Percentiles rank a stretch among this genome's conserved stretches.
Evolutionary conservation across 2,888 invertebrate genomes (phyloP).

Genomic region (Caenorhabditis sp.): DNA sequence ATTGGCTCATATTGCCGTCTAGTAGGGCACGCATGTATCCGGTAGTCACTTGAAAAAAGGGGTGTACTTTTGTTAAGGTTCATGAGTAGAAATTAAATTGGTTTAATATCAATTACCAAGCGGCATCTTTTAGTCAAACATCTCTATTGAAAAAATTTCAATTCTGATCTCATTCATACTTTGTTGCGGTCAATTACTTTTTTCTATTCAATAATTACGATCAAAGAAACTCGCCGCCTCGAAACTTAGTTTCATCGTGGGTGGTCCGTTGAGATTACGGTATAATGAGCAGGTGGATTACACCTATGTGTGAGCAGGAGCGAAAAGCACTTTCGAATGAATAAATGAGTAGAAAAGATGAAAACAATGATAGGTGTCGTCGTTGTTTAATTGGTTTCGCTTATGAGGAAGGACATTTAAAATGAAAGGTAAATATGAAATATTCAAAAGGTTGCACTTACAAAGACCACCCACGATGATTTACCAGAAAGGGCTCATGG

Average conservation of each 20-base stretch:
- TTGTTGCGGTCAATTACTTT: neutral
- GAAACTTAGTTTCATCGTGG: neutral
- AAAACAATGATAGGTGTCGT: neutral
- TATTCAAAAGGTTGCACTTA: neutral
- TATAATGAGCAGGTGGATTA: neutral
- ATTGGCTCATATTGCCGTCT: neutral
- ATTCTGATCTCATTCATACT: no score
- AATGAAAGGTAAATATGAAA: neutral
- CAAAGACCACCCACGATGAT: neutral
- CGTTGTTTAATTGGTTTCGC: neutral
- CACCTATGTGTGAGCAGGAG: neutral
- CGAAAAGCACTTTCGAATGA: neutral
- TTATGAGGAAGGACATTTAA: no score
- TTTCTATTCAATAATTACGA: neutral
- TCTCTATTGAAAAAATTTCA: no score
- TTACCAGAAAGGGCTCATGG: neutral
- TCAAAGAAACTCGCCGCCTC: neutral
- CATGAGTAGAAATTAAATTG: no score
- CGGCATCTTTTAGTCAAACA: no score
- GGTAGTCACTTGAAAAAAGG: no score
- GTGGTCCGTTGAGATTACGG: neutral
- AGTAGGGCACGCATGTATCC: neutral
- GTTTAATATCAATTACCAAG: no score
- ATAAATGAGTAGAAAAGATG: neutral
- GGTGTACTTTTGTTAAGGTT: no score